These are phyloP conservation scores for Drosophila affinis DNA, from an alignment of 2,888 invertebrate genomes.

Conservation along the genomic window DNA sequence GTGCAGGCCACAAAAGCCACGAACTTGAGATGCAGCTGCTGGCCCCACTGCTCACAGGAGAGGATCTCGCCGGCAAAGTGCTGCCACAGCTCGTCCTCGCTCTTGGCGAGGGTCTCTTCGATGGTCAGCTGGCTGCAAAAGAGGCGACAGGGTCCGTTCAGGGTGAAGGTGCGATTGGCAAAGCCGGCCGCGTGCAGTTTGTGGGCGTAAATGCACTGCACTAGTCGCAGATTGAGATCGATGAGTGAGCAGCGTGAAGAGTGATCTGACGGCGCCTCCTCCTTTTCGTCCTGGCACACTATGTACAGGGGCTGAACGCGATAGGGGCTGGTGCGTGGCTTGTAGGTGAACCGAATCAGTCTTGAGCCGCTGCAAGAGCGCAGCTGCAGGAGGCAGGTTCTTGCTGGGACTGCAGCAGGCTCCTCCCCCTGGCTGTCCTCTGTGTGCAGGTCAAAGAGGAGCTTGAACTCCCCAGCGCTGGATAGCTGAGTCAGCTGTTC, in stretches of 20 bases:
- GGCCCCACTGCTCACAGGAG: conserved; percentile 85
- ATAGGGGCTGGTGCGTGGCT: conserved; percentile 51
- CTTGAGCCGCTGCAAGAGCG: conserved; percentile 63
- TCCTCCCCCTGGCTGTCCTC: background rate
- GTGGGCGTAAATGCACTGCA: conserved; percentile 94
- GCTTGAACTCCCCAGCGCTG: conserved; percentile 77
- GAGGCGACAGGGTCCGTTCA: conserved; percentile 90
- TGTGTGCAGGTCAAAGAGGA: conserved; percentile 72
- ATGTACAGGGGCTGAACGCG: conserved; percentile 89
- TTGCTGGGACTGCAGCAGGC: background rate
- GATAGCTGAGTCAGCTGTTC: conserved; percentile 58
- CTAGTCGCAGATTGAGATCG: conserved; percentile 89
- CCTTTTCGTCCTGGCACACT: conserved; percentile 88
- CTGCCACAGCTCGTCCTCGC: conserved; percentile 91
- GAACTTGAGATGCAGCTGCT: conserved; percentile 88
- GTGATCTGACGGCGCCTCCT: background rate
- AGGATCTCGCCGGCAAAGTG: conserved; percentile 93
- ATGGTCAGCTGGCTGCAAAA: conserved; percentile 90
- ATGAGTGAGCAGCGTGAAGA: conserved; percentile 88
- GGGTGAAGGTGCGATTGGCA: conserved; percentile 89
- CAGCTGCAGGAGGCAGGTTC: conserved; percentile 43
- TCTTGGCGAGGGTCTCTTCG: conserved; percentile 89
- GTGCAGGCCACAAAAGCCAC: conserved; percentile 95
- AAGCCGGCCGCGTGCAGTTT: conserved; percentile 92
- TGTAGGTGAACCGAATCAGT: conserved; percentile 56